phyloP scores from a whole-genome alignment of 1,140 invertebrate species.

The Dendrolimus kikuchii region DNA sequence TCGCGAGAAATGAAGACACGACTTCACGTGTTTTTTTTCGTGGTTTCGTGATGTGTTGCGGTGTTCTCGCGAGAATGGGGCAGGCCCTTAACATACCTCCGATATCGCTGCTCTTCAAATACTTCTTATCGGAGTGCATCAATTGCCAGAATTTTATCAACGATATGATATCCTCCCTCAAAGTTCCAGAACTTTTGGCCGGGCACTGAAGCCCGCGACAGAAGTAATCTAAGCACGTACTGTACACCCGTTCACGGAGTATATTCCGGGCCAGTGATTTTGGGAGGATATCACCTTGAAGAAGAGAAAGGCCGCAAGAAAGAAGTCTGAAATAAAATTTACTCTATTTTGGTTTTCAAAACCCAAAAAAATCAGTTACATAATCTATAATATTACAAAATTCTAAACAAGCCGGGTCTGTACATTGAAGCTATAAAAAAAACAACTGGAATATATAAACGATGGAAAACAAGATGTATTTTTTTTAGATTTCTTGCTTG shows the following conservation, averaged over 20 bases:
- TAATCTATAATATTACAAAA: too few species aligned
- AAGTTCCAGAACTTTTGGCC: constrained; percentile 80
- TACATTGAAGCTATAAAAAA: too few species aligned
- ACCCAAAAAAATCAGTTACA: too few species aligned
- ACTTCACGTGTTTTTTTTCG: too few species aligned
- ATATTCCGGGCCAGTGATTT: constrained; percentile 93
- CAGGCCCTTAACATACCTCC: constrained; percentile 28
- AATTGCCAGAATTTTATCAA: constrained; percentile 97
- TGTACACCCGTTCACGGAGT: constrained; percentile 94
- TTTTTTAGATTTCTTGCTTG: too few species aligned
- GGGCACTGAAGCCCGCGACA: constrained; percentile 89
- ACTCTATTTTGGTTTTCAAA: constrained; percentile 1
- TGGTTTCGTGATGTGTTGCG: too few species aligned
- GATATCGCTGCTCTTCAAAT: constrained; percentile 85
- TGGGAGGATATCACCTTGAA: constrained; percentile 94
- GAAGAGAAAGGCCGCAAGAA: constrained; percentile 90
- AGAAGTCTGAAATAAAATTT: constrained; percentile 79
- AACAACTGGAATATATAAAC: too few species aligned
- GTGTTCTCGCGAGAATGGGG: too few species aligned
- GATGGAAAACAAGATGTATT: too few species aligned
- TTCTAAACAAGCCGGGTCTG: too few species aligned
- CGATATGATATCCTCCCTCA: constrained; percentile 92
- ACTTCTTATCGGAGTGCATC: constrained; percentile 97
- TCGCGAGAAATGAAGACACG: too few species aligned
- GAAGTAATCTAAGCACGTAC: constrained; percentile 96